Conservation (phyloP, 2,797 vertebrate genomes). For the Acanthornis magna region DNA sequence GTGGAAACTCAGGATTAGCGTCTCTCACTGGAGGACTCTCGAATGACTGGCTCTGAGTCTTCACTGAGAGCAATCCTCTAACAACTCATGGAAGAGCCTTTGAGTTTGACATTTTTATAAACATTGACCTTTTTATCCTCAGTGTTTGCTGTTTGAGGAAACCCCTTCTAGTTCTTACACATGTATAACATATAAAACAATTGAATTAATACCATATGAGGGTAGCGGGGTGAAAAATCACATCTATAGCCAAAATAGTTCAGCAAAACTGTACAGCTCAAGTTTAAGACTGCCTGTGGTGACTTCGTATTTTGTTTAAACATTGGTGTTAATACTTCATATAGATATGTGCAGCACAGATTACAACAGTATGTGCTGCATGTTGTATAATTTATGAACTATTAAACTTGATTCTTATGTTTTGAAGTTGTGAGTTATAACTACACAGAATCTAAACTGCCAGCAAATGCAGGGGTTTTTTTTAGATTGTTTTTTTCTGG, state of each 20-base stretch:
- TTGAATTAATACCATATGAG: constrained; percentile 55
- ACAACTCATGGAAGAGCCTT: neutral
- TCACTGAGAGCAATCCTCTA: neutral
- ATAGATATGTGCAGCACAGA: neutral
- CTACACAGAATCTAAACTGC: neutral
- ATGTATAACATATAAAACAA: constrained; percentile 32
- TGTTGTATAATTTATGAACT: neutral
- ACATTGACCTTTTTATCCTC: constrained; percentile 32
- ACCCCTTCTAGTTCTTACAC: constrained; percentile 7
- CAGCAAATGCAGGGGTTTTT: neutral
- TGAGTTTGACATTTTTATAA: constrained; percentile 26
- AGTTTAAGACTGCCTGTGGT: neutral
- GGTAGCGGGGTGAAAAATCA: constrained; percentile 29
- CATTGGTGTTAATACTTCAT: constrained; percentile 18
- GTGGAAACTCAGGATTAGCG: neutral
- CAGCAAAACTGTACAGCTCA: neutral
- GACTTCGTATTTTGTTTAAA: constrained; percentile 44
- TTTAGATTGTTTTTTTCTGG: neutral
- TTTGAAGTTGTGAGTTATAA: constrained; percentile 3
- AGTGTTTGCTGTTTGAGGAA: constrained; percentile 37
- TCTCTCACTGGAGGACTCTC: neutral
- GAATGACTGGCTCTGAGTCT: neutral
- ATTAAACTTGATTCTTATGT: constrained; percentile 4
- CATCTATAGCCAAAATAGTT: neutral
- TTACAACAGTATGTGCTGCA: constrained; percentile 7